Evolutionary conservation across 2,113 vertebrate genomes (phyloP).

Genomic region (Onychostoma macrolepis): DNA sequence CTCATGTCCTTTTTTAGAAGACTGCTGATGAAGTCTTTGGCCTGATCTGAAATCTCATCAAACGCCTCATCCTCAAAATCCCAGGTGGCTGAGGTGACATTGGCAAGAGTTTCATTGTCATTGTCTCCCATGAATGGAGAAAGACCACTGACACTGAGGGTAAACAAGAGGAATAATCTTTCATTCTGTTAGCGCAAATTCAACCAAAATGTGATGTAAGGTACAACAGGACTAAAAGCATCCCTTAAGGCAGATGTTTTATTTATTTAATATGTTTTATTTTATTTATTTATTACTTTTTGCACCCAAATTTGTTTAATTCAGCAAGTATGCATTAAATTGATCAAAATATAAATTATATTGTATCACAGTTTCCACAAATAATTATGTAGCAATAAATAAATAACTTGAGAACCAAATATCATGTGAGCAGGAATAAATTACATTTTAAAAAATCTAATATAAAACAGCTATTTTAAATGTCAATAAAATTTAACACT

Average conservation of each 20-base stretch:
- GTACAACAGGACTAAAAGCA: neutral
- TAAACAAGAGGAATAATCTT: constrained; percentile 8
- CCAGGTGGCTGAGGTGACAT: constrained; percentile 89
- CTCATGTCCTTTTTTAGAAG: constrained; percentile 89
- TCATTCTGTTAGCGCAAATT: neutral
- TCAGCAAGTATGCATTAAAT: neutral
- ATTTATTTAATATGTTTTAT: too few relatives aligned
- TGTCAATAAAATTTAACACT: neutral
- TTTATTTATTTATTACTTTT: too few relatives aligned
- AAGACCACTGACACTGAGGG: constrained; percentile 84
- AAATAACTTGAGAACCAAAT: too few relatives aligned
- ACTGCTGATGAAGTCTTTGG: constrained; percentile 87
- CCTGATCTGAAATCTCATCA: constrained; percentile 88
- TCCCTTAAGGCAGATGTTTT: neutral
- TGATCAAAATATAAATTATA: neutral
- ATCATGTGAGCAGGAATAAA: neutral
- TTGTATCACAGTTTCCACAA: neutral
- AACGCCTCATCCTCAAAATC: constrained; percentile 91
- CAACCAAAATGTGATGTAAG: neutral
- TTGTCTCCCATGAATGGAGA: constrained; percentile 93
- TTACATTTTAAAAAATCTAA: neutral
- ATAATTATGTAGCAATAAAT: neutral
- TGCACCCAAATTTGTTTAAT: neutral
- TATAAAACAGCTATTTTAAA: neutral
- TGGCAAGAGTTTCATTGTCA: constrained; percentile 88